phyloP scores from a whole-genome alignment of 1,140 invertebrate genomes.

The Cydia fagiglandana region DNA sequence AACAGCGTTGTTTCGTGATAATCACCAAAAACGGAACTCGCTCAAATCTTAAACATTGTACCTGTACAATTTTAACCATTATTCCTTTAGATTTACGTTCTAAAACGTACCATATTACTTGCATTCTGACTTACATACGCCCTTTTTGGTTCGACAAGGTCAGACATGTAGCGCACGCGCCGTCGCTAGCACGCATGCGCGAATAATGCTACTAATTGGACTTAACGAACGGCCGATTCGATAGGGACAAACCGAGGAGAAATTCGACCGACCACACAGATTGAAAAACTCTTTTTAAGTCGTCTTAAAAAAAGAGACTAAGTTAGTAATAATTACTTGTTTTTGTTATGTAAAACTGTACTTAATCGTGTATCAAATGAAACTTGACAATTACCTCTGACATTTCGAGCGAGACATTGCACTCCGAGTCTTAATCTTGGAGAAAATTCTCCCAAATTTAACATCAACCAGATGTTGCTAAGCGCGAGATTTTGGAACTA shows the following conservation, averaged over 20 bases:
- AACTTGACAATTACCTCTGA: too few species aligned
- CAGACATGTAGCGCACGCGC: slow-evolving; percentile 6
- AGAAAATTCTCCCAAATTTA: too few species aligned
- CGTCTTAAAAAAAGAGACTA: neutral
- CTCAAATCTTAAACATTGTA: slow-evolving; percentile 1
- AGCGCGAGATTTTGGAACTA: too few species aligned
- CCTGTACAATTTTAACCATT: neutral
- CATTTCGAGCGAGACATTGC: too few species aligned
- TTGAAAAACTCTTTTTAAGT: neutral
- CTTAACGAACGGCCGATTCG: slow-evolving; percentile 22
- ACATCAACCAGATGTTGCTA: too few species aligned
- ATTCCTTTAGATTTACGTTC: neutral
- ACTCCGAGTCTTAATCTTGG: too few species aligned
- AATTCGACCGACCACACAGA: slow-evolving; percentile 28
- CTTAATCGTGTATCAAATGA: too few species aligned
- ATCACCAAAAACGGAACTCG: neutral
- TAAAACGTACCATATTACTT: neutral
- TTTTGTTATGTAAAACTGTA: too few species aligned
- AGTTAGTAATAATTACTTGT: neutral
- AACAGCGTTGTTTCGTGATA: neutral
- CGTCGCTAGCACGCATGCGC: slow-evolving; percentile 23
- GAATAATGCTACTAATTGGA: slow-evolving; percentile 31
- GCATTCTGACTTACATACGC: neutral
- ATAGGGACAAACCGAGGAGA: slow-evolving; percentile 15
- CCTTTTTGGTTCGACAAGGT: neutral